Conservation (phyloP, 2,797 vertebrate genomes). For the Apogon hyalosoma region DNA sequence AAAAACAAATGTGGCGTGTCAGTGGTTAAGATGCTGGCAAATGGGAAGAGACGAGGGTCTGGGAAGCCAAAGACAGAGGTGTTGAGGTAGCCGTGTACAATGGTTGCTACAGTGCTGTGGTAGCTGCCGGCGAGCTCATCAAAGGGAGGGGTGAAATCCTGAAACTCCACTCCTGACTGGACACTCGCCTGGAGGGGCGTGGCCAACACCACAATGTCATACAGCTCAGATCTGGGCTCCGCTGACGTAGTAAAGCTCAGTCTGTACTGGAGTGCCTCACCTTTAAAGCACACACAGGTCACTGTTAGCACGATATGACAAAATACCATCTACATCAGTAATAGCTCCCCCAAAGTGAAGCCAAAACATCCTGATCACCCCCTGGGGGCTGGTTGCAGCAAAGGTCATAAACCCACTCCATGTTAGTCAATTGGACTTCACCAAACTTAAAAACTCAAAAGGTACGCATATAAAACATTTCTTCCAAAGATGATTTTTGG, state of each 20-base stretch:
- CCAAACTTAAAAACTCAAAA: too few relatives aligned
- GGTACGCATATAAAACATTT: too few relatives aligned
- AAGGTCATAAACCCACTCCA: too few relatives aligned
- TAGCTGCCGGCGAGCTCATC: conserved; percentile 84
- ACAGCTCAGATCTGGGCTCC: conserved; percentile 84
- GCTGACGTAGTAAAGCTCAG: conserved; percentile 84
- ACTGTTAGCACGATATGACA: not conserved
- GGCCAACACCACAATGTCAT: conserved; percentile 94
- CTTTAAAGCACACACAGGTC: conserved; percentile 68
- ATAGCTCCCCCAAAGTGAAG: too few relatives aligned
- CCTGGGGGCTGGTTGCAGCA: too few relatives aligned
- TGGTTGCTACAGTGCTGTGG: conserved; percentile 90
- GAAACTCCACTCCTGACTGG: conserved; percentile 86
- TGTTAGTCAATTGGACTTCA: too few relatives aligned
- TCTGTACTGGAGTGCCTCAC: conserved; percentile 88
- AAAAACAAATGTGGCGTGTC: conserved; percentile 90
- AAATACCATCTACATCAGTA: not conserved
- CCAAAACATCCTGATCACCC: too few relatives aligned
- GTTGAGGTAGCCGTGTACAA: conserved; percentile 98
- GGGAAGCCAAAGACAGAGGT: conserved; percentile 95
- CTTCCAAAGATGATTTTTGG: too few relatives aligned
- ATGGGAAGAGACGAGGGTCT: conserved; percentile 96
- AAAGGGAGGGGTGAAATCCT: conserved; percentile 86
- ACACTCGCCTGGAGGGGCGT: conserved; percentile 87
- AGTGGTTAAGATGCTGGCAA: conserved; percentile 91